phyloP scores from a whole-genome alignment of 2,113 vertebrate species.

The Artemisiospiza belli region DNA sequence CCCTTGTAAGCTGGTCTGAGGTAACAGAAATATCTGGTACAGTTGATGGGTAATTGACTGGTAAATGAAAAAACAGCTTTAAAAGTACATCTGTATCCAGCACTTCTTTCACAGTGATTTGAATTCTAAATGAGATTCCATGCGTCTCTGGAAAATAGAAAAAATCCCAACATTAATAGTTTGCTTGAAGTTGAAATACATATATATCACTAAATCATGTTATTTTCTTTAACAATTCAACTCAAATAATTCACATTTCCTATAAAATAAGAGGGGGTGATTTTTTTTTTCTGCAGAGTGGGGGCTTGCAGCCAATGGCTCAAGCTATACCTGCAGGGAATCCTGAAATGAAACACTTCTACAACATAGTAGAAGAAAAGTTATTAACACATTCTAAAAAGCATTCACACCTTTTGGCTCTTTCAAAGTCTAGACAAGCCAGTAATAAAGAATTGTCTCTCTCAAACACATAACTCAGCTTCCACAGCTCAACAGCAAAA shows the following conservation, averaged over 20 bases:
- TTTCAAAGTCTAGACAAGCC: slow-evolving; percentile 2
- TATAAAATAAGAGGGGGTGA: neutral
- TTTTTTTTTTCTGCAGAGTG: neutral
- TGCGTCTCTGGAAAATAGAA: slow-evolving; percentile 74
- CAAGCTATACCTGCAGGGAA: neutral
- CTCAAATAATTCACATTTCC: neutral
- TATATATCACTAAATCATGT: neutral
- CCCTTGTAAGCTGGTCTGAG: slow-evolving; percentile 79
- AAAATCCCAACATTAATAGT: slow-evolving; percentile 57
- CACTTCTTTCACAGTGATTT: slow-evolving; percentile 68
- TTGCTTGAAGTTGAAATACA: neutral
- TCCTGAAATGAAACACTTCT: slow-evolving; percentile 43
- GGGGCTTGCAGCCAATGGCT: neutral
- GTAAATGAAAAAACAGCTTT: slow-evolving; percentile 80
- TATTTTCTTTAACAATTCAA: neutral
- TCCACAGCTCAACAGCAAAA: neutral
- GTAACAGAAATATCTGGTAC: slow-evolving; percentile 78
- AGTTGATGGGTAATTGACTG: slow-evolving; percentile 76
- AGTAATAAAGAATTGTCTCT: neutral
- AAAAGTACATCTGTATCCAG: slow-evolving; percentile 65
- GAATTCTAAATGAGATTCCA: slow-evolving; percentile 80
- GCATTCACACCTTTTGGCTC: neutral
- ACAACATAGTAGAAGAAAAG: neutral
- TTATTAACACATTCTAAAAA: slow-evolving; percentile 42
- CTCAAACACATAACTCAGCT: neutral